phyloP scores from a whole-genome alignment of 35 echinoderm and acorn worm genomes.

The Heliocidaris tuberculata region DNA sequence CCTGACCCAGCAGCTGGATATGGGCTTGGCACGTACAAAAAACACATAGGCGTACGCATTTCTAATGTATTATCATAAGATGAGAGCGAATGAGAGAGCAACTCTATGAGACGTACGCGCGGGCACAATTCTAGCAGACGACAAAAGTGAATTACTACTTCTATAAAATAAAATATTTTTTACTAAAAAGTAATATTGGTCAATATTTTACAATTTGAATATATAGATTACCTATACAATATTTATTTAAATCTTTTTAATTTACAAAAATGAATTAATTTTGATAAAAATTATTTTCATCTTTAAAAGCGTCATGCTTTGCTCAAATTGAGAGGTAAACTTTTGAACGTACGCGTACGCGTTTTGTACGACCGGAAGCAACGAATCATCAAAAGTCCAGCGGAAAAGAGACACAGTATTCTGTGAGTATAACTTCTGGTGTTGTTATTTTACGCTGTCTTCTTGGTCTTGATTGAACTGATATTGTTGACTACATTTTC shows the following conservation, averaged over 20 bases:
- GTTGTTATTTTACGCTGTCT: not conserved
- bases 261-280: not conserved
- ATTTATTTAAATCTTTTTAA: not conserved
- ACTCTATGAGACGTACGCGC: slow-evolving; percentile 22
- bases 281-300: not conserved
- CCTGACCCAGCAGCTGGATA: slow-evolving; percentile 20
- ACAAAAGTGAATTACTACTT: not conserved
- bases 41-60: slow-evolving; percentile 35
- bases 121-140: not conserved
- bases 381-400: not conserved
- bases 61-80: slow-evolving; percentile 43
- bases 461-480: not conserved
- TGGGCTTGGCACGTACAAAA: slow-evolving; percentile 25
- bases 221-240: not conserved
- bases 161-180: not conserved
- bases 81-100: slow-evolving; percentile 37
- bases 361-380: not conserved
- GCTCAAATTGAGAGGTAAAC: slow-evolving; percentile 16
- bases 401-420: not conserved
- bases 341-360: slow-evolving; percentile 33
- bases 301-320: not conserved
- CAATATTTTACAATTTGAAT: not conserved
- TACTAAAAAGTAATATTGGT: not conserved
- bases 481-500: not conserved
- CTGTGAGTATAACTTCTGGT: not conserved